Conservation (phyloP, 2,113 vertebrate genomes). For the Malurus cyaneus region DNA sequence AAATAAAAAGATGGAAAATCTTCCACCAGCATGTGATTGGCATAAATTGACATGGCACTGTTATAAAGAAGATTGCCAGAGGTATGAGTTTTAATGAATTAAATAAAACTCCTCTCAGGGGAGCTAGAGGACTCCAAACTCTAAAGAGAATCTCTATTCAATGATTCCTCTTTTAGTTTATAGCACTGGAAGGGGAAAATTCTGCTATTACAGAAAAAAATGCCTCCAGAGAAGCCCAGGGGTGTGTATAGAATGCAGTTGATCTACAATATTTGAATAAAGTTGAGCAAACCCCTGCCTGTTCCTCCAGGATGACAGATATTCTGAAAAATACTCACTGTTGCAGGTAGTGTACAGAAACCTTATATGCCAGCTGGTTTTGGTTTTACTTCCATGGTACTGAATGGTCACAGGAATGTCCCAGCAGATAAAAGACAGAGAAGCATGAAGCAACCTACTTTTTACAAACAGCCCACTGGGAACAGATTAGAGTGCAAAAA, state of each 20-base stretch:
- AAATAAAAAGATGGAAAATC: neutral
- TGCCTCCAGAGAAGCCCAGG: neutral
- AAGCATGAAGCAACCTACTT: neutral
- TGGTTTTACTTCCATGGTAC: neutral
- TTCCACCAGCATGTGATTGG: neutral
- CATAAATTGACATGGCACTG: neutral
- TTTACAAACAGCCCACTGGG: neutral
- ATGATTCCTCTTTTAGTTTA: neutral
- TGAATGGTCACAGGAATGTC: neutral
- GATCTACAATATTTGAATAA: neutral
- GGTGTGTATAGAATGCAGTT: neutral
- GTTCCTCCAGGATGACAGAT: neutral
- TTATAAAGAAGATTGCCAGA: neutral
- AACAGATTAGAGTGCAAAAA: neutral
- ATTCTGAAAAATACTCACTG: neutral
- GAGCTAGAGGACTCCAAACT: neutral
- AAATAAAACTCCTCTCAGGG: neutral
- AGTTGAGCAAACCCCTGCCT: neutral
- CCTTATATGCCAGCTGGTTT: neutral
- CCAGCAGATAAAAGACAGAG: neutral
- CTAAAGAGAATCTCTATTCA: neutral
- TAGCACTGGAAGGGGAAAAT: neutral
- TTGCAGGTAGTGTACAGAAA: neutral
- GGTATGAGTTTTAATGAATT: neutral
- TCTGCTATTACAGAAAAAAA: neutral